Conservation (phyloP, 2,888 invertebrate species). For the Dinocampus coccinellae region DNA sequence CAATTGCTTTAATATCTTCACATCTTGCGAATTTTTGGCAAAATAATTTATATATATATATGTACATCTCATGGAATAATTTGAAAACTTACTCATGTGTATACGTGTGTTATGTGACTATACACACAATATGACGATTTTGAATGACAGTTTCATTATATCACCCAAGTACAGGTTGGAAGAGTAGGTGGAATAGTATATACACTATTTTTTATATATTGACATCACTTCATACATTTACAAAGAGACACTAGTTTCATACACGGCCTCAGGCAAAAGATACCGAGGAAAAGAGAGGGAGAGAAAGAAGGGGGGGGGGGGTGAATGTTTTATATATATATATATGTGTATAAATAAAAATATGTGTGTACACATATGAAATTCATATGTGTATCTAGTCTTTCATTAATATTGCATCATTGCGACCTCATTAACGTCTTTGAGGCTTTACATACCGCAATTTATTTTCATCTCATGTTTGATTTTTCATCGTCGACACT, state of each 20-base stretch:
- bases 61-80: not conserved
- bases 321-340: not conserved
- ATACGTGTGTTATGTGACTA: too few species aligned
- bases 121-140: not conserved
- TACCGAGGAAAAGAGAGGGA: not conserved
- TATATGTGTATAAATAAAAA: not conserved
- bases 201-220: slow-evolving; percentile 2
- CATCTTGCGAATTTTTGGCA: too few species aligned
- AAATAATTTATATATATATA: too few species aligned
- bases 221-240: not conserved
- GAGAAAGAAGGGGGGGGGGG: too few species aligned
- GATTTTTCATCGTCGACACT: not conserved
- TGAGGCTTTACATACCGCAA: not conserved
- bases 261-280: not conserved
- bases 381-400: slow-evolving; percentile 24
- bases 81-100: slow-evolving; percentile 9
- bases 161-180: not conserved
- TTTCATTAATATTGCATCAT: slow-evolving; percentile 50
- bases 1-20: too few species aligned
- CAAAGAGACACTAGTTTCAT: not conserved
- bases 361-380: slow-evolving; percentile 1
- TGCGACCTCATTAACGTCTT: slow-evolving; percentile 52
- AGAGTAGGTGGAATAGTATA: not conserved
- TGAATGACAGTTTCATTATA: slow-evolving; percentile 24
- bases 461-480: not conserved